These are phyloP conservation scores for Natator depressus DNA, from an alignment of 2,113 vertebrate genomes.

Conservation along the genomic window DNA sequence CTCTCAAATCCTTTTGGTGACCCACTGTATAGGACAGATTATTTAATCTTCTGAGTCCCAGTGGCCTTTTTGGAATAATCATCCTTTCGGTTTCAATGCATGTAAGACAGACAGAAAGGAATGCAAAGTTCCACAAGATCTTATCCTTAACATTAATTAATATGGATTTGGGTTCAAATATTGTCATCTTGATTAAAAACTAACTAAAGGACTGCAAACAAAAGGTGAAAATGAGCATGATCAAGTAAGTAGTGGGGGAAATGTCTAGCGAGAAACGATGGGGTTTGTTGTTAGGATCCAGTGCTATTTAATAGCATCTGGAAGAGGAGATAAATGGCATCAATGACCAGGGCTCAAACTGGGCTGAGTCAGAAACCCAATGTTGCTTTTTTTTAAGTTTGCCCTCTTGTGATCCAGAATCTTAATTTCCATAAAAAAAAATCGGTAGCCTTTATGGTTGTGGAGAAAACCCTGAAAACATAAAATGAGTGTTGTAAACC, in stretches of 20 bases:
- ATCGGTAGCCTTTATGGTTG: neutral
- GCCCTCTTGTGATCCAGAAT: neutral
- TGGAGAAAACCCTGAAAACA: neutral
- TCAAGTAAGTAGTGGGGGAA: neutral
- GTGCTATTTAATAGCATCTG: neutral
- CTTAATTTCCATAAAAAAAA: neutral
- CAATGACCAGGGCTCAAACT: neutral
- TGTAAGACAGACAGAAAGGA: rapidly evolving
- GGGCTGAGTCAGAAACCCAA: rapidly evolving
- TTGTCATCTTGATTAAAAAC: rapidly evolving
- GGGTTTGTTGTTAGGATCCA: neutral
- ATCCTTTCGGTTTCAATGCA: neutral
- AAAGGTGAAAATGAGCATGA: neutral
- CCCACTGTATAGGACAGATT: rapidly evolving
- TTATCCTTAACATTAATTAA: rapidly evolving
- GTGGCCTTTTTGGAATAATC: rapidly evolving
- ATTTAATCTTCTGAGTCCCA: neutral
- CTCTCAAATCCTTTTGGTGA: neutral
- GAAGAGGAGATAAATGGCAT: neutral
- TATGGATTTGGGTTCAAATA: rapidly evolving
- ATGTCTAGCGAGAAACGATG: neutral
- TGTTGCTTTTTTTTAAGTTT: neutral
- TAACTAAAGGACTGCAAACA: neutral
- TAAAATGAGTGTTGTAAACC: neutral
- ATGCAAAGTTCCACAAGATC: neutral